Evolutionary conservation across 2,888 invertebrate species (phyloP).

Genomic region (Ectemnius cavifrons): DNA sequence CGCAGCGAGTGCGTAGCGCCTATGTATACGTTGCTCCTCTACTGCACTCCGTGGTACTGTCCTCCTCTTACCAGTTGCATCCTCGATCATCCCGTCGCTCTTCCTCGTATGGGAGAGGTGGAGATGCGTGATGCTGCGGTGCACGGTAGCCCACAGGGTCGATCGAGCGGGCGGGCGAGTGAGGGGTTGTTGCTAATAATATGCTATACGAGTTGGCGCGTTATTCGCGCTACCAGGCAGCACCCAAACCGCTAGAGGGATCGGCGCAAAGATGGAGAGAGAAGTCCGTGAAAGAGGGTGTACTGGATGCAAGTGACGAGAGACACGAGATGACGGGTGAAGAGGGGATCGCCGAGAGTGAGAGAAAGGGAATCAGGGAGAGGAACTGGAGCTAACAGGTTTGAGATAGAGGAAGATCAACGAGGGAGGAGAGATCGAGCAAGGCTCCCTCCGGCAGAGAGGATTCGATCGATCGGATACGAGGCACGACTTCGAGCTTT

Average conservation of each 20-base stretch:
- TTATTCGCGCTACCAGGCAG: conserved; percentile 55
- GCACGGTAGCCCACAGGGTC: conserved; percentile 61
- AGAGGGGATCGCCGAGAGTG: not conserved
- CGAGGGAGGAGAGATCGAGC: conserved; percentile 19
- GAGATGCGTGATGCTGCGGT: conserved; percentile 39
- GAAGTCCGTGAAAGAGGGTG: conserved; percentile 44
- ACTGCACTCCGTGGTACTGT: not conserved
- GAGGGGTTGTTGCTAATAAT: conserved; percentile 66
- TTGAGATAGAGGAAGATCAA: conserved; percentile 18
- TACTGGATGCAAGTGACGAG: conserved; percentile 33
- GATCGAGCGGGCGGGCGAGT: conserved; percentile 44
- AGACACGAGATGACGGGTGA: conserved; percentile 14
- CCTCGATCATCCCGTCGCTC: too few species aligned
- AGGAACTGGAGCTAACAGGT: conserved; percentile 39
- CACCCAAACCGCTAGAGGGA: conserved; percentile 16
- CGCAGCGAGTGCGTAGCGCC: conserved; percentile 33
- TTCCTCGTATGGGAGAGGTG: conserved; percentile 15
- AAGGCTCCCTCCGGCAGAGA: conserved; percentile 35
- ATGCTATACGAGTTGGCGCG: conserved; percentile 64
- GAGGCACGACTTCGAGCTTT: conserved; percentile 52
- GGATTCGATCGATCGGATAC: conserved; percentile 50
- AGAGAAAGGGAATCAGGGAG: conserved; percentile 8
- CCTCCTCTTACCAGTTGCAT: conserved; percentile 14
- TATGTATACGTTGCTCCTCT: conserved; percentile 29
- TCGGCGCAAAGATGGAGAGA: conserved; percentile 1